phyloP scores from a whole-genome alignment of 2,113 vertebrate species.

The Burhinus oedicnemus region DNA sequence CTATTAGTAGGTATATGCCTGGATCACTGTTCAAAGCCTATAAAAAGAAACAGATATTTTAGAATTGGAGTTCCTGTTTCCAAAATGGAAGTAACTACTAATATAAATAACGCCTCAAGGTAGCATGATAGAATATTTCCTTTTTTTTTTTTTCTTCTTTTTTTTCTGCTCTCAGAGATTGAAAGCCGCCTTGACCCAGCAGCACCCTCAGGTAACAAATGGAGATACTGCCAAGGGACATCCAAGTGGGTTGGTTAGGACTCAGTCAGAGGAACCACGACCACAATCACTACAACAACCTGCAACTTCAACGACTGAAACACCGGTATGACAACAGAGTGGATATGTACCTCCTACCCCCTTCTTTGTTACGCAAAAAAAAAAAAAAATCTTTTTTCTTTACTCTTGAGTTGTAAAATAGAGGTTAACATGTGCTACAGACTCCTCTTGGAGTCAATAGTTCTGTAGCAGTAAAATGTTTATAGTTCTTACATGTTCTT shows the following conservation, averaged over 20 bases:
- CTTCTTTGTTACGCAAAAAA: neutral
- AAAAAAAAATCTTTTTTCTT: neutral
- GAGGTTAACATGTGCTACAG: neutral
- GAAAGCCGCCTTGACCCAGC: conserved; percentile 91
- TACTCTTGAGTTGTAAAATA: neutral
- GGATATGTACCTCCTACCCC: neutral
- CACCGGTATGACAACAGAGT: conserved; percentile 81
- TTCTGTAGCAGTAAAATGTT: neutral
- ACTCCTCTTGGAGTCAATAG: neutral
- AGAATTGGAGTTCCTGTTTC: neutral
- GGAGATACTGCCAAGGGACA: conserved; percentile 88
- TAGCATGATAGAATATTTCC: neutral
- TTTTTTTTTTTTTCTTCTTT: neutral
- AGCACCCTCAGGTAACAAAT: conserved; percentile 94
- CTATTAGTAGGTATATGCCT: neutral
- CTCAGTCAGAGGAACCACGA: conserved; percentile 85
- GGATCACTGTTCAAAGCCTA: neutral
- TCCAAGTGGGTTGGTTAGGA: conserved; percentile 79
- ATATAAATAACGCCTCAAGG: neutral
- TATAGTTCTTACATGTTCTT: neutral
- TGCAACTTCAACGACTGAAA: conserved; percentile 97
- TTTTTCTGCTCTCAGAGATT: conserved; percentile 81
- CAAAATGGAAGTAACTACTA: neutral
- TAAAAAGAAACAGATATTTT: neutral
- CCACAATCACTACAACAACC: conserved; percentile 93